A percentile compares a stretch with the other conserved stretches of the same genome.
These are phyloP conservation scores for Vulpes lagopus DNA, from an alignment of 2,113 vertebrate species.

Conservation along the genomic window DNA sequence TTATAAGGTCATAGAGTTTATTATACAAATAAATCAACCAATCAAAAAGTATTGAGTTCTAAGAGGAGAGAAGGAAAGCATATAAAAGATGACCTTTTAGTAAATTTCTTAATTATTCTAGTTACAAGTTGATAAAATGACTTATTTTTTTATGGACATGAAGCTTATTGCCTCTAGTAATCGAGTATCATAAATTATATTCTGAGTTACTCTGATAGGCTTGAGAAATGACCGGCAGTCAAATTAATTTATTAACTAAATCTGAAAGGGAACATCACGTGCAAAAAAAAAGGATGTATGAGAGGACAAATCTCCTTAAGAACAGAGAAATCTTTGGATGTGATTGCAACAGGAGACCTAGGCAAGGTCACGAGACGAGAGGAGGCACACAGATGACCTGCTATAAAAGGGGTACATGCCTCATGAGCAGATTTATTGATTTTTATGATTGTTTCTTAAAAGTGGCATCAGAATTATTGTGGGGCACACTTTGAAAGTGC, in stretches of 20 bases:
- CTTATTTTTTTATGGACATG: constrained; percentile 61
- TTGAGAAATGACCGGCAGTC: constrained; percentile 17
- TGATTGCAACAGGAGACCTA: rapidly evolving
- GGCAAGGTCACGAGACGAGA: not conserved
- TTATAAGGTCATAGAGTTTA: constrained; percentile 77
- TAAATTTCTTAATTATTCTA: constrained; percentile 75
- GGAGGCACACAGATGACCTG: not conserved
- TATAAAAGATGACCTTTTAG: constrained; percentile 80
- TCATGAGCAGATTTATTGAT: not conserved
- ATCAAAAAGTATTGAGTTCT: constrained; percentile 71
- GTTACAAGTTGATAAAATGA: constrained; percentile 63
- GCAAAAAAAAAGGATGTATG: not conserved
- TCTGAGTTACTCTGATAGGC: not conserved
- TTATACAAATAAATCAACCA: constrained; percentile 79
- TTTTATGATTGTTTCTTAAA: not conserved
- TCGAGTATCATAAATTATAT: constrained; percentile 33
- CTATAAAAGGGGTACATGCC: not conserved
- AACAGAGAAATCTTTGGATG: not conserved
- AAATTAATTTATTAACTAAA: not conserved
- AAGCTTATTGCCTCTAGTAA: not conserved
- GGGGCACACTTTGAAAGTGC: not conserved
- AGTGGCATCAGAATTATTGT: not conserved
- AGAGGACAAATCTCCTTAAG: not conserved
- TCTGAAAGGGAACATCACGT: not conserved
- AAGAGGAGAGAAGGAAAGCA: constrained; percentile 46